Evolutionary conservation across 2,797 vertebrate species (phyloP), one percentile per base, ranked within the genome.

Genomic region (Coranthus polyacanthus): DNA sequence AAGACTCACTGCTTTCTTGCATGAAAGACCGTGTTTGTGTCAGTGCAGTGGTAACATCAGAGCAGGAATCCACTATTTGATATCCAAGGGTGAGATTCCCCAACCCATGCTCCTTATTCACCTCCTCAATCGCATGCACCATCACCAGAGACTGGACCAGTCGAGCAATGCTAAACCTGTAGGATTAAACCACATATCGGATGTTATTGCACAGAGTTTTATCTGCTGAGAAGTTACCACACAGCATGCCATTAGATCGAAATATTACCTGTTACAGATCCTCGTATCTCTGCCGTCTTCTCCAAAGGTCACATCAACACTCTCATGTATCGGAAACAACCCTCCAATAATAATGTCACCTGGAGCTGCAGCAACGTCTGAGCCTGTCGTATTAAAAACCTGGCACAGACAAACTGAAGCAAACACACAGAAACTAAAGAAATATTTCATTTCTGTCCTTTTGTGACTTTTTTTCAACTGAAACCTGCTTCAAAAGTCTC

Each of bases 111-210:
- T 91, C 95, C 63, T 90, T 92, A 79, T 96, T 96, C 81, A 95
- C 89, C 2, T 17, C 85, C 76, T 96, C 93, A 29, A 95, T 94
- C 22, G 92, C 93, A 0, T 95, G 89, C 72, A 94, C 93, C 95
- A 95, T 95, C 20, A 94, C 92, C 68, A 96, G 89, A 15, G 92
- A 89, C 83, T 95, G 94, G 69, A 91, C 88, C 79, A 96, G 92
- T 20, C 41, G 50, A 24, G 41, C 22, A 0, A 3, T 0, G 4
- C 29, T 71, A 5, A 68, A 71, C 69, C 76, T 79, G 53, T 26
- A 36, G 0, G 16, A 45, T 4, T 7, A n/a, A 58, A 36, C 21
- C 18, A 44, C 20, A 59, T 9, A 32, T 32, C 29, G 10, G 7
- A 32, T 3, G 29, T 32, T 32, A 32, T 32, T 32, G 29, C 29